These are phyloP conservation scores for Rousettus madagascariensis DNA, from an alignment of 2,797 vertebrate genomes.

Conservation along the genomic window DNA sequence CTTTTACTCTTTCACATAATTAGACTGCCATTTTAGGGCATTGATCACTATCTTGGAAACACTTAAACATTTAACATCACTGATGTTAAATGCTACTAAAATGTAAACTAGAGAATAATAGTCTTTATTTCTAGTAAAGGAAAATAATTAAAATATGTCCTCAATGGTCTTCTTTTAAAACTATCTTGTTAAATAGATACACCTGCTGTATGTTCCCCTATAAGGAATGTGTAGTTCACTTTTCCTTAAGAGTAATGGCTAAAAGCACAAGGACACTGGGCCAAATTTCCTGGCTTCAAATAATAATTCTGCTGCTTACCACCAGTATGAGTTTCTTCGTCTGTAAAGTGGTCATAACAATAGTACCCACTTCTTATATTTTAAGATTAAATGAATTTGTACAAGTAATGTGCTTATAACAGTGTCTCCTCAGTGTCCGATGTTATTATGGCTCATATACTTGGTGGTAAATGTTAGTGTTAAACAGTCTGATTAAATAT, in stretches of 20 bases:
- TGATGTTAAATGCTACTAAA: slow-evolving; percentile 19
- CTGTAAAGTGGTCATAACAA: neutral
- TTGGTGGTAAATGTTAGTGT: neutral
- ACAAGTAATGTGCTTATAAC: neutral
- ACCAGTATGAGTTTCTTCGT: neutral
- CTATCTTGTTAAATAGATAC: neutral
- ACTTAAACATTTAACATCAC: neutral
- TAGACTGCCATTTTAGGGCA: neutral
- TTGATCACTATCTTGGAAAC: neutral
- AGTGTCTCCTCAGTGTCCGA: neutral
- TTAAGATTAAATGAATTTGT: slow-evolving; percentile 7
- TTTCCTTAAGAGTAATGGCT: neutral
- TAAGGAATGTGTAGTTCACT: neutral
- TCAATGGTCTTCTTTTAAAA: neutral
- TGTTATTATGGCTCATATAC: neutral
- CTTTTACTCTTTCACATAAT: neutral
- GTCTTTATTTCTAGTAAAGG: neutral
- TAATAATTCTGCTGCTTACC: neutral
- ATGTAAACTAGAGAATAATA: neutral
- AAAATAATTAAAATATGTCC: neutral
- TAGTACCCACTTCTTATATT: neutral
- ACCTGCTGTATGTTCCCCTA: neutral
- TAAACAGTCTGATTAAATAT: neutral
- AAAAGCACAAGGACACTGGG: neutral
- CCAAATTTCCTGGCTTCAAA: neutral